Evolutionary conservation across 30 jellyfish, hydroid and myxozoan genomes (phyloP).

Genomic region (Turritopsis rubra): DNA sequence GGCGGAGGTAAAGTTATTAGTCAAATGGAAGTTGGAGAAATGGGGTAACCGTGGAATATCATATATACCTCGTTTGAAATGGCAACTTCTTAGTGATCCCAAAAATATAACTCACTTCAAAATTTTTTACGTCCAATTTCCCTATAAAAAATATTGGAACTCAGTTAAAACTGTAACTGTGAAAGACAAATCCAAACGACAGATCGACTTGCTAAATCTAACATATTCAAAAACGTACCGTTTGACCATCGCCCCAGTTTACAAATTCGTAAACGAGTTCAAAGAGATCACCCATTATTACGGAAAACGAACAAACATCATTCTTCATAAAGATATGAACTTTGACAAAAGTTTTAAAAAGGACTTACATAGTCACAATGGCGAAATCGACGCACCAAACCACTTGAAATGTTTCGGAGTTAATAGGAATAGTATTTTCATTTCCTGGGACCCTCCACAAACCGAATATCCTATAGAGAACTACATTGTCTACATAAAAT

Average conservation of each 20-base stretch:
- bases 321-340: neutral
- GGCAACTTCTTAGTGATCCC: neutral
- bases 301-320: neutral
- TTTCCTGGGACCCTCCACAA: slow-evolving; percentile 5
- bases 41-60: neutral
- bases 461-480: neutral
- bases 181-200: neutral
- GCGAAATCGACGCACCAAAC: neutral
- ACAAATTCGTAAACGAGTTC: neutral
- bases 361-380: no score
- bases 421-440: neutral
- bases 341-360: neutral
- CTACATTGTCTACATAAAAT: neutral
- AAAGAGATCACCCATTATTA: neutral
- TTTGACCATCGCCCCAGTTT: slow-evolving; percentile 3
- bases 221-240: neutral
- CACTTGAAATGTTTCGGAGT: neutral
- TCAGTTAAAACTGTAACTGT: slow-evolving; percentile 5
- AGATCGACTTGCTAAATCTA: neutral
- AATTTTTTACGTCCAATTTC: neutral
- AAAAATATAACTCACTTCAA: neutral
- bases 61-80: neutral
- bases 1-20: no score
- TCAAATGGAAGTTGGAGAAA: no score
- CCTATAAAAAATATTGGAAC: neutral